A percentile compares a stretch with the other conserved stretches of the same genome.
phyloP scores from a whole-genome alignment of 1,140 invertebrate genomes.

The Lasioglossum albipes region DNA sequence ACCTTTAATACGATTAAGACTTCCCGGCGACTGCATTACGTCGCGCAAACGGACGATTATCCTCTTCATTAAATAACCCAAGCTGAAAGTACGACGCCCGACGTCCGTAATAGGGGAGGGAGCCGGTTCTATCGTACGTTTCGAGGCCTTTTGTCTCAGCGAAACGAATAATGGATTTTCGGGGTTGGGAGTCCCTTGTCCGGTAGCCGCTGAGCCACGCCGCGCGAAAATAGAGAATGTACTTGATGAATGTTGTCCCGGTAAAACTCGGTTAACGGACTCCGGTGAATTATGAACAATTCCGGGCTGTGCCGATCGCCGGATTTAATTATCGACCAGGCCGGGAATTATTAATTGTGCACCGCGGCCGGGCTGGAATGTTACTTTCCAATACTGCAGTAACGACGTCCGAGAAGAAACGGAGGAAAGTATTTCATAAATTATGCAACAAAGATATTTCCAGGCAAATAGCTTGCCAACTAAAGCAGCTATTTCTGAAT shows the following conservation, averaged over 20 bases:
- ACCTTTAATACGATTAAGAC: slow-evolving; percentile 6
- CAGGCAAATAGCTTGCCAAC: no score
- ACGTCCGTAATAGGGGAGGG: not conserved
- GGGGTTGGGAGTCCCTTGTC: not conserved
- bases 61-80: not conserved
- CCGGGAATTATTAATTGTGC: slow-evolving; percentile 19
- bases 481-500: no score
- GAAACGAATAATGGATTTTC: slow-evolving; percentile 34
- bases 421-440: not conserved
- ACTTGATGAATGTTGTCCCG: slow-evolving; percentile 33
- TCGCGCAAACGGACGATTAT: not conserved
- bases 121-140: slow-evolving; percentile 12
- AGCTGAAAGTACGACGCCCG: not conserved
- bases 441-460: not conserved
- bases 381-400: not conserved
- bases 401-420: not conserved
- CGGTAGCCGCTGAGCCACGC: not conserved
- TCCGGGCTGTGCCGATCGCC: not conserved
- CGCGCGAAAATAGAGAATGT: slow-evolving; percentile 2
- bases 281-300: slow-evolving; percentile 25
- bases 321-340: slow-evolving; percentile 34
- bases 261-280: slow-evolving; percentile 14
- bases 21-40: not conserved
- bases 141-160: slow-evolving; percentile 5
- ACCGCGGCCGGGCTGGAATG: not conserved